Evolutionary conservation across 1,140 invertebrate genomes (phyloP).

Genomic region (Reticulitermes speratus): DNA sequence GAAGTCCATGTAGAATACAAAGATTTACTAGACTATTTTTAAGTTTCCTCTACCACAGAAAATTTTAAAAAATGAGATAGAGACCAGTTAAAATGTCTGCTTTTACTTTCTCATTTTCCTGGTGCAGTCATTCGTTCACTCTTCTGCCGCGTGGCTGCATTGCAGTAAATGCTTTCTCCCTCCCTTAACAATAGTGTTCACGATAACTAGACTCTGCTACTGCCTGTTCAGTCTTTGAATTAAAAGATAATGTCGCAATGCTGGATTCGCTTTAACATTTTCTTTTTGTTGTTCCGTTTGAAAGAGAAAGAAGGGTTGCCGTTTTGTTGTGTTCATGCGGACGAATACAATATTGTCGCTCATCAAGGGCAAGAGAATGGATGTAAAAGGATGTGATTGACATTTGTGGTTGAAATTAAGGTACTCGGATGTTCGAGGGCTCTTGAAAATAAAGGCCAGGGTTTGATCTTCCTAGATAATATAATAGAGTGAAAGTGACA

Average conservation of each 20-base stretch:
- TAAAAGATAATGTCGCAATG: slow-evolving; percentile 3
- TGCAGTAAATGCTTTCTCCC: not conserved
- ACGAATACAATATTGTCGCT: not conserved
- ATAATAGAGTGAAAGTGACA: not conserved
- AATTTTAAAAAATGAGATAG: not conserved
- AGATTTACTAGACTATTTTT: not conserved
- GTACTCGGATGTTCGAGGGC: not conserved
- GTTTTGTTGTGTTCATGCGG: too few relatives aligned
- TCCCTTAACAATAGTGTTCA: not conserved
- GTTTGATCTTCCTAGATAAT: not conserved
- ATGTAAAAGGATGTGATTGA: slow-evolving; percentile 7
- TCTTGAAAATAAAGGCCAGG: not conserved
- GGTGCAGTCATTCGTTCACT: not conserved
- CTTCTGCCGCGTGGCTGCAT: not conserved
- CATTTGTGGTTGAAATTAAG: not conserved
- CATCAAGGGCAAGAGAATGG: not conserved
- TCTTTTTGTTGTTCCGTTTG: not conserved
- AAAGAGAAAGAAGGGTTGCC: slow-evolving; percentile 2
- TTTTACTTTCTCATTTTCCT: slow-evolving; percentile 4
- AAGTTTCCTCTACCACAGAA: not conserved
- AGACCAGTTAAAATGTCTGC: slow-evolving; percentile 16
- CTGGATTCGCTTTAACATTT: not conserved
- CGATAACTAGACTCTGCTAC: not conserved
- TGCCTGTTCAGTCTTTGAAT: slow-evolving; percentile 9
- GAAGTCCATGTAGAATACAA: not conserved